phyloP scores from a whole-genome alignment of 2,888 invertebrate species.

The Conus canariensis region DNA sequence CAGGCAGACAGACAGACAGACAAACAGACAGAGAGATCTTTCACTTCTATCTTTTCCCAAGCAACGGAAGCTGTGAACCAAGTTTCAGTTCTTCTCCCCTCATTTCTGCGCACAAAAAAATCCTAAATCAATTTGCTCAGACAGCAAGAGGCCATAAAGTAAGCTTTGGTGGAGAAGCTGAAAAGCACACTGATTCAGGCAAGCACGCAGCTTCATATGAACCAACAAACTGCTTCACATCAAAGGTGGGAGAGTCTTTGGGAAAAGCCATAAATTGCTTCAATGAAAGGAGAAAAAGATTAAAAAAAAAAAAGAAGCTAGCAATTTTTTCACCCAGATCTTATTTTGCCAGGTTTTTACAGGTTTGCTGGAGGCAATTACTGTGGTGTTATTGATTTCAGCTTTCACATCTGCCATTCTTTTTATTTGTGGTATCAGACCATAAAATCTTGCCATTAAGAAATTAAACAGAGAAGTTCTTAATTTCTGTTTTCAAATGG shows the following conservation, averaged over 20 bases:
- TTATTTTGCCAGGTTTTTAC: neutral
- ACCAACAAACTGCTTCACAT: neutral
- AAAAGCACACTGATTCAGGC: neutral
- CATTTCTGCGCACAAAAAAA: too few species aligned
- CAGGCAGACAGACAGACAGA: too few species aligned
- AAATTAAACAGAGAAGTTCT: neutral
- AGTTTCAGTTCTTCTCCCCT: too few species aligned
- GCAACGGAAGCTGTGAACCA: too few species aligned
- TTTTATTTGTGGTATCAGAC: neutral
- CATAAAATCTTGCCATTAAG: conserved; percentile 7
- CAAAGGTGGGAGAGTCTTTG: neutral
- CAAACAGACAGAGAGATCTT: too few species aligned
- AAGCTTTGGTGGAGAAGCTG: neutral
- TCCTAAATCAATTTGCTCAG: too few species aligned
- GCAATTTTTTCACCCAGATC: neutral
- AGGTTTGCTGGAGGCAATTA: neutral
- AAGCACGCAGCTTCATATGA: neutral
- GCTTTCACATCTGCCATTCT: neutral
- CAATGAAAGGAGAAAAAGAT: neutral
- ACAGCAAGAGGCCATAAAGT: too few species aligned
- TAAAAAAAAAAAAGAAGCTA: too few species aligned
- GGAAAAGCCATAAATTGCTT: neutral
- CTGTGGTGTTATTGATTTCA: conserved; percentile 22
- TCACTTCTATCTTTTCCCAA: too few species aligned
- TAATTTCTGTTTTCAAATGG: neutral